Conservation (phyloP, 1,140 invertebrate genomes). For the Solenopsis fugax region DNA sequence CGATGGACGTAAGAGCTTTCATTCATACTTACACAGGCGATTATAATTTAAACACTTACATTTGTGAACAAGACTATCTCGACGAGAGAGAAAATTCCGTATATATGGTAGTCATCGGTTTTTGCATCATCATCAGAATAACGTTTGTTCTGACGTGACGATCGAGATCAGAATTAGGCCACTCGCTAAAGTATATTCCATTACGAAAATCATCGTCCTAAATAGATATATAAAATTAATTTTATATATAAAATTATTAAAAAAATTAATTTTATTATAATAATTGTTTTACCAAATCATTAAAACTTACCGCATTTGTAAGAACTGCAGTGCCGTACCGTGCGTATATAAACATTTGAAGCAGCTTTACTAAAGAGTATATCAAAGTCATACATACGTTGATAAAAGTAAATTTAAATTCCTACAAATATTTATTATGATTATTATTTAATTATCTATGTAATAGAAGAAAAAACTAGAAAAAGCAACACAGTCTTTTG, state of each 20-base stretch:
- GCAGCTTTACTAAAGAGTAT: neutral
- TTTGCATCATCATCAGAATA: no score
- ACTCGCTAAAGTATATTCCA: no score
- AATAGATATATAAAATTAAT: neutral
- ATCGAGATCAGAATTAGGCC: no score
- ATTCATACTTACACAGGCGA: no score
- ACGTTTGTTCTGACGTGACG: no score
- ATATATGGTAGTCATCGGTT: no score
- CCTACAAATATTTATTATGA: neutral
- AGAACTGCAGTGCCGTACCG: neutral
- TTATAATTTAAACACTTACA: no score
- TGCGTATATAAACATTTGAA: constrained; percentile 3
- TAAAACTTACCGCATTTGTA: neutral
- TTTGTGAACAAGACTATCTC: no score
- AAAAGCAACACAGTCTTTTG: neutral
- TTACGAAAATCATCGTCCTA: no score
- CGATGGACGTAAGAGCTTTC: no score
- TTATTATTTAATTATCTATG: neutral
- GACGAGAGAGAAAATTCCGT: no score
- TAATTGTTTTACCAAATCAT: neutral
- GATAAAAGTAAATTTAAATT: neutral
- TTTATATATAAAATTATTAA: neutral
- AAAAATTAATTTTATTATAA: neutral
- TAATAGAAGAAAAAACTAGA: neutral
- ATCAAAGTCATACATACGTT: no score